These are phyloP conservation scores for Coenonympha arcania DNA, from an alignment of 2,888 invertebrate genomes.

Conservation along the genomic window DNA sequence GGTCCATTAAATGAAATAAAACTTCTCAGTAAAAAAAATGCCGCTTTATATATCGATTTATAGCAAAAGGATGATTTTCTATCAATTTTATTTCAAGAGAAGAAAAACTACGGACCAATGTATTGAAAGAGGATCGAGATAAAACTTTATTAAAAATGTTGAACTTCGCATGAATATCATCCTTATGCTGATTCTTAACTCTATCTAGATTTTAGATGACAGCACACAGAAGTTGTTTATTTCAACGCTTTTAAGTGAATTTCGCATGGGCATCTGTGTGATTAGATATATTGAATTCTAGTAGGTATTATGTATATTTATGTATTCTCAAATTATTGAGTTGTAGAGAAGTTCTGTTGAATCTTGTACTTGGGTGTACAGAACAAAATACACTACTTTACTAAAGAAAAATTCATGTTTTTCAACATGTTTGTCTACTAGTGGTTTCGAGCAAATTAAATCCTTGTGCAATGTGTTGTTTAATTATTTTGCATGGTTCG, in stretches of 20 bases:
- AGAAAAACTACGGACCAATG: too few relatives aligned
- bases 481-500: neutral
- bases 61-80: neutral
- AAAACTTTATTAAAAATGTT: too few relatives aligned
- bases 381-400: neutral
- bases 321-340: too few relatives aligned
- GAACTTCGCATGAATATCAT: neutral
- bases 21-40: too few relatives aligned
- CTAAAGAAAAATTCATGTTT: constrained; percentile 2
- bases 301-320: neutral
- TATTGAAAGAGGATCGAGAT: too few relatives aligned
- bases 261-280: too few relatives aligned
- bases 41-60: too few relatives aligned
- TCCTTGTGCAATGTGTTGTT: neutral
- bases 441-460: neutral
- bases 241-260: too few relatives aligned
- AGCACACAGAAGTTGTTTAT: too few relatives aligned
- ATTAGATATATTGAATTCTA: neutral
- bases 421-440: neutral
- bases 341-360: too few relatives aligned
- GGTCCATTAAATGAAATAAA: neutral
- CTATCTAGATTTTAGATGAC: too few relatives aligned
- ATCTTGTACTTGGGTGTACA: constrained; percentile 1
- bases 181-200: neutral
- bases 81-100: too few relatives aligned